Base-by-base conservation (phyloP, 2,113 vertebrate genomes). In the Nibea coibor region DNA sequence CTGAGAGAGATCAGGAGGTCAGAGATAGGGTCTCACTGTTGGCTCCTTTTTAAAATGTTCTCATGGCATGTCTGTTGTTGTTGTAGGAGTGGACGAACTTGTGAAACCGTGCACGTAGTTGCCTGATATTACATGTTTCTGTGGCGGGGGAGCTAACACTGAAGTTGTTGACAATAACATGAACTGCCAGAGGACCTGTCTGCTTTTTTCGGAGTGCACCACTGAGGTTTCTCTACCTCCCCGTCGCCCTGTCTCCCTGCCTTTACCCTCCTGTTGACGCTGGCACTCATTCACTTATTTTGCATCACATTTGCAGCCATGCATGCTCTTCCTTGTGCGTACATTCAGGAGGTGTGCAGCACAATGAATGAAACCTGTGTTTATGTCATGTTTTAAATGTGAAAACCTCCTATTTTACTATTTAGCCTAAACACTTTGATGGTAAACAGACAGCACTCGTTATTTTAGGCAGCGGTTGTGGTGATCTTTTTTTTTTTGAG, bases 101-200 rank as follows among this genome's bases (percentile, higher is more conserved):
- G 1, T 57, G 72, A 50, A 31, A 39, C 42, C 15, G 58, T 26
- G 61, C 7, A 17, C 48, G 26, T 3, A 28, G 15, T 51, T 57
- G 48, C 10, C 10, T 75, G 0, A 39, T 39, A 6, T 39, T 72
- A 39, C 57, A 6, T 75, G 59, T 80, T 63, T 72, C 10, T 74
- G 17, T 56, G 35, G 17, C 42, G 31, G 28, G 26, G 66, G 77
- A 58, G 31, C 26, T 7, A 67, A 72, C 48, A 14, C 48, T 63
- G 50, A 76, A 74, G 71, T 87, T 92, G 86, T 91, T 90, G 87
- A 89, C 87, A 80, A 68, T 81, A 86, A 87, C 86, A 88, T 17
- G 47, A 82, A 89, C 76, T 64, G 72, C 70, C 87, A 83, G 19
- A 83, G 81, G 75, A 85, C 61, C n/a, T 12, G 59, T 20, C 43